Base-by-base conservation (phyloP, 2,888 invertebrate genomes). In the Drosophila macrothrix region DNA sequence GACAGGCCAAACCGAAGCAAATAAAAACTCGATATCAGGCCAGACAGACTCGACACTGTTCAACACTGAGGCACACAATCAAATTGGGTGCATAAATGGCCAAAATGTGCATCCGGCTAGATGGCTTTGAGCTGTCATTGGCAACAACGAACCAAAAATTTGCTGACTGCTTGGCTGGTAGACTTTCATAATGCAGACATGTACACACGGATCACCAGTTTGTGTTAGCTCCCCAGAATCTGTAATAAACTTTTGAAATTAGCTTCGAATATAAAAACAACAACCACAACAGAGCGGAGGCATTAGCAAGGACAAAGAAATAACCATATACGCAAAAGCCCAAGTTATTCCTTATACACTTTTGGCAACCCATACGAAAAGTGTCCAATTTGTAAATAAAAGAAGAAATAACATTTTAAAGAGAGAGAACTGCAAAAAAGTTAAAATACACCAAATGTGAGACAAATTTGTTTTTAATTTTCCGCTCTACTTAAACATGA, bases 381-480 rank as follows among this genome's bases (percentile, higher is more conserved):
- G 19, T 53, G 55, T 63, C 3, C 58, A 72, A 66, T 61, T 68
- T 64, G 6, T 59, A 80, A 72, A 64, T 69, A 68, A 53, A 63
- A 67, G 39, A 56, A 19, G 28, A 39, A 39, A 28, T 66, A 52
- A 61, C 55, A 37, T 54, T 64, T 19, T 31, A 43, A 29, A 43
- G 53, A 55, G 66, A 31, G 31, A 31, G 31, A 31, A 71, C 50
- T 41, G 70, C 59, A 69, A 46, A 46, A 71, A 72, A 70, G 59
- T 71, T 58, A 72, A 88, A 83, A 73, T 73, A 39, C 70, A 64
- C 61, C 50, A 75, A 83, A 77, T 80, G 75, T 84, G 76, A 69
- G 60, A 78, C 73, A 82, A 90, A 87, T 89, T 87, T 89, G 85
- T 87, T 89, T 90, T 90, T 90, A 89, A 88, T 88, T 88, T 88